phyloP scores from a whole-genome alignment of 1,140 invertebrate species.

The Lasioglossum albipes region DNA sequence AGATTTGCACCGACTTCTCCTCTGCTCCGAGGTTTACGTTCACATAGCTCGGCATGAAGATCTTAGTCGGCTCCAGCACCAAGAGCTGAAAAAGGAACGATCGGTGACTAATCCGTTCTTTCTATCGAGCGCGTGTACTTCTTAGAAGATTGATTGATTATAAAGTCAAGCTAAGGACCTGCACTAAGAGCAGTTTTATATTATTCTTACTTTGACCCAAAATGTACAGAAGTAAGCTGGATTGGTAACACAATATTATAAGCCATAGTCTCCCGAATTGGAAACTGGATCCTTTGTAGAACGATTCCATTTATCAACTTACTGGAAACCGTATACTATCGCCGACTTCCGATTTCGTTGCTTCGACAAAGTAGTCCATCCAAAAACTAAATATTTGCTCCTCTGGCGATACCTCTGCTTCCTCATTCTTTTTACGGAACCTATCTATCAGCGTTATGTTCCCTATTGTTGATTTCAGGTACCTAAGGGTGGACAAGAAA shows the following conservation, averaged over 20 bases:
- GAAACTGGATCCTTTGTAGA: slow-evolving; percentile 64
- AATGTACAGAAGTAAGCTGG: slow-evolving; percentile 67
- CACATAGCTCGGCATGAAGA: slow-evolving; percentile 96
- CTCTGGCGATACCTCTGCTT: slow-evolving; percentile 85
- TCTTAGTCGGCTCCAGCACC: slow-evolving; percentile 95
- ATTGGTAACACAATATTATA: slow-evolving; percentile 66
- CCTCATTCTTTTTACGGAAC: slow-evolving; percentile 91
- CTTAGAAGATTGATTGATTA: slow-evolving; percentile 48
- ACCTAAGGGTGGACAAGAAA: slow-evolving; percentile 80
- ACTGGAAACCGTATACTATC: slow-evolving; percentile 94
- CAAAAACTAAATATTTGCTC: slow-evolving; percentile 97
- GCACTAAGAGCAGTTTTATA: slow-evolving; percentile 61
- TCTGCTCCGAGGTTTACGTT: slow-evolving; percentile 96
- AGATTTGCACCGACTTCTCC: slow-evolving; percentile 93
- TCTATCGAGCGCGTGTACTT: slow-evolving; percentile 7
- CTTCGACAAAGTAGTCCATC: slow-evolving; percentile 99
- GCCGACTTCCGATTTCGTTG: slow-evolving; percentile 88
- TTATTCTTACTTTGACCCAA: slow-evolving; percentile 67
- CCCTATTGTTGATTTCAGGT: slow-evolving; percentile 98
- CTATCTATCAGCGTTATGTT: slow-evolving; percentile 98
- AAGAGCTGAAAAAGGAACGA: slow-evolving; percentile 83
- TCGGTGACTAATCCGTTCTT: slow-evolving; percentile 17
- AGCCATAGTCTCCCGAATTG: slow-evolving; percentile 65
- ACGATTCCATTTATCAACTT: slow-evolving; percentile 78
- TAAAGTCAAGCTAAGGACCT: slow-evolving; percentile 57